phyloP scores from a whole-genome alignment of 1,140 invertebrate genomes.

The Temnothorax nylanderi region DNA sequence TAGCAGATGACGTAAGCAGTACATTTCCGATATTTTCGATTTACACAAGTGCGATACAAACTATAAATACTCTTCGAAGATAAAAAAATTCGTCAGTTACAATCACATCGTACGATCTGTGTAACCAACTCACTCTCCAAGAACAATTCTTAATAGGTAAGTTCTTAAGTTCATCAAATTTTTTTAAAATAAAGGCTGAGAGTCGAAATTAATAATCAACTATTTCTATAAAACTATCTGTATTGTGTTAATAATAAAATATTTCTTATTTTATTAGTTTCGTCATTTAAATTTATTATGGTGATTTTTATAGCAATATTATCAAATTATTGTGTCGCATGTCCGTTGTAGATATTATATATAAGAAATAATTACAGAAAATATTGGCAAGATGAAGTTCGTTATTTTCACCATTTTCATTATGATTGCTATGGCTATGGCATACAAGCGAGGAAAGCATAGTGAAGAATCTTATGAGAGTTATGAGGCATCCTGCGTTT shows the following conservation, averaged over 20 bases:
- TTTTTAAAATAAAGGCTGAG: neutral
- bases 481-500: no score
- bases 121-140: neutral
- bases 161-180: neutral
- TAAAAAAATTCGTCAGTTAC: neutral
- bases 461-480: no score
- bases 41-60: slow-evolving; percentile 4
- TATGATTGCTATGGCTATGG: neutral
- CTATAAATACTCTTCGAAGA: slow-evolving; percentile 5
- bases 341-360: neutral
- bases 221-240: neutral
- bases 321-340: no score
- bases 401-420: slow-evolving; percentile 15
- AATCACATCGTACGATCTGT: neutral
- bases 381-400: slow-evolving; percentile 33
- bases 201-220: neutral
- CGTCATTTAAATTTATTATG: neutral
- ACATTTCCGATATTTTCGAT: neutral
- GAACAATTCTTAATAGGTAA: neutral
- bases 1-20: neutral
- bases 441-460: no score
- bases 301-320: neutral
- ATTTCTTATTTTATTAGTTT: neutral
- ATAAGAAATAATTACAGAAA: slow-evolving; percentile 8
- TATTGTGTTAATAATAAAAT: neutral